Base-by-base conservation (phyloP, 2,113 vertebrate species). In the Sitta europaea region DNA sequence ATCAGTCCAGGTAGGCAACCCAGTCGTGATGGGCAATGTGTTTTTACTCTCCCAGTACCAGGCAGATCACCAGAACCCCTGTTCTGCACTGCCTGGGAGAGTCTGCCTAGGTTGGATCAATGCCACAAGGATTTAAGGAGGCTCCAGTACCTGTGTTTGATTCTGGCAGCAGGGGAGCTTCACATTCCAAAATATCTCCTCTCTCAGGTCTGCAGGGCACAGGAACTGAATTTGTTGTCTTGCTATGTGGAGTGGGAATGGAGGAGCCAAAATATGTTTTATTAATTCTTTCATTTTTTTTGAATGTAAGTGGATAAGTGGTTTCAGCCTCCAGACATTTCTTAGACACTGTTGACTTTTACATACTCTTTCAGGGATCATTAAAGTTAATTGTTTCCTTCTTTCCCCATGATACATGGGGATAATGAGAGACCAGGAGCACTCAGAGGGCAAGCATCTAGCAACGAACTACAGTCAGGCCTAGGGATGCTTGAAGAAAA, bases 301-400 rank as follows among this genome's bases (percentile, higher is more conserved):
- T 47, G 5, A 73, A 62, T 11, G 2, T 33, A 88, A 96, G 71
- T 48, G 43, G 45, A 6, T 82, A 90, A 92, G 79, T 77, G 80
- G 70, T 74, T 96, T 92, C 63, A 73, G 83, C 59, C 89, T 91
- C 80, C 51, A 87, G 84, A 65, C 50, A 61, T 77, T 79, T 91
- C 73, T 91, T 35, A 88, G 78, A 86, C 83, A 71, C 54, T 77
- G 74, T 6, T 94, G 74, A 95, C 71, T 89, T 54, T 50, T 29
- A 92, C 28, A 20, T 48, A 81, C 45, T 78, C 70, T 92, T 92
- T 84, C 73, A 72, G 55, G 47, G 75, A 89, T 89, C 83, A 94
- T 53, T 53, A 36, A 94, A 79, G 87, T 70, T 87, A 79, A 92
- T 55, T 75, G 73, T 89, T 91, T 67, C 48, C 29, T 74, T 63